A percentile compares a stretch with the other conserved stretches of the same genome.
Conservation (phyloP, 2,797 vertebrate genomes). For the Tapirus indicus region DNA sequence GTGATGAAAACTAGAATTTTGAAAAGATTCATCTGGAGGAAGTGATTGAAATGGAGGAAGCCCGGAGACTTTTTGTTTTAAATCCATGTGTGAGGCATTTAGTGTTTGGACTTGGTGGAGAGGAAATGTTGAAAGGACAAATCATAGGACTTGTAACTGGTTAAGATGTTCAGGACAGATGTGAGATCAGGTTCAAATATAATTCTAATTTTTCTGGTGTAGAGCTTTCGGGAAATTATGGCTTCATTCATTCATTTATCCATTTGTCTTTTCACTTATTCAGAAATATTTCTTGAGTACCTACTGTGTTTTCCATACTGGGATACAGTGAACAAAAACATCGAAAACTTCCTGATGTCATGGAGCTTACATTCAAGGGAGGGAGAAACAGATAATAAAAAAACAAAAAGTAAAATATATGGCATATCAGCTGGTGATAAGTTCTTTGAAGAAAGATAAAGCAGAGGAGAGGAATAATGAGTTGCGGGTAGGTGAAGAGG, state of each 20-base stretch:
- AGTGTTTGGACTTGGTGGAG: neutral
- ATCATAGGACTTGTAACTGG: neutral
- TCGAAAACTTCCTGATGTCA: neutral
- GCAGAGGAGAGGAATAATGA: neutral
- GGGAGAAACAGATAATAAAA: neutral
- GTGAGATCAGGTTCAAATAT: neutral
- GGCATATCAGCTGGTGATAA: neutral
- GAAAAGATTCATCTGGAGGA: conserved; percentile 14
- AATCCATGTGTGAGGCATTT: neutral
- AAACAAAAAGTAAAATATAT: neutral
- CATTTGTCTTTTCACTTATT: neutral
- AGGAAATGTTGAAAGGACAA: conserved; percentile 7
- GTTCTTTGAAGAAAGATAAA: conserved; percentile 43
- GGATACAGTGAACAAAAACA: neutral
- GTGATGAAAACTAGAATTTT: conserved; percentile 40
- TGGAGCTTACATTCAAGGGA: neutral
- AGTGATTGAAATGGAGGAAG: neutral
- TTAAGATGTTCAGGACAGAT: neutral
- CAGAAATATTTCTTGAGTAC: neutral
- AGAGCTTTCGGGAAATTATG: neutral
- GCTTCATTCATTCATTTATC: neutral
- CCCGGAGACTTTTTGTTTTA: neutral
- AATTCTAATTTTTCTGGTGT: neutral
- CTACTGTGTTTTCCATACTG: neutral
- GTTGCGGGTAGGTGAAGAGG: neutral